Percentiles rank a stretch among this genome's conserved stretches.
Conservation (phyloP, 2,888 invertebrate genomes). For the Mythimna loreyi region DNA sequence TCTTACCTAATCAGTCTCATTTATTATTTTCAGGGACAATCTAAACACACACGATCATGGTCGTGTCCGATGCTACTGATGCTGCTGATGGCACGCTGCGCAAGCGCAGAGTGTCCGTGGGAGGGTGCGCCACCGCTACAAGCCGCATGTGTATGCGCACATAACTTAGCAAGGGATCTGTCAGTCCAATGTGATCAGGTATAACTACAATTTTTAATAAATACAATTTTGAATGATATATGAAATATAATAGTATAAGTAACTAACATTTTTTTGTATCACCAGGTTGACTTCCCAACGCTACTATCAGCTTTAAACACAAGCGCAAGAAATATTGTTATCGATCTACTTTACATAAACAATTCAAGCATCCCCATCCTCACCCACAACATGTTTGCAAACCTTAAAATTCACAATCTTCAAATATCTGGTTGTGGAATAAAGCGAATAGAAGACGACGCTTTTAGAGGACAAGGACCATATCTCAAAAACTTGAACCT, state of each 20-base stretch:
- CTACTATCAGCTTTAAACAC: constrained; percentile 94
- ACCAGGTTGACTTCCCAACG: constrained; percentile 94
- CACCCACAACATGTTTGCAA: constrained; percentile 92
- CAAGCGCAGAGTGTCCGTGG: constrained; percentile 96
- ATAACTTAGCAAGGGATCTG: constrained; percentile 95
- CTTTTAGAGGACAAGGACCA: constrained; percentile 96
- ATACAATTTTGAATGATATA: no score
- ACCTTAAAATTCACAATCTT: constrained; percentile 94
- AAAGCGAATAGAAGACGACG: constrained; percentile 92
- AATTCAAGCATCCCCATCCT: constrained; percentile 95
- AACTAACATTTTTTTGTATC: constrained; percentile 23
- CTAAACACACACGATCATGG: constrained; percentile 67
- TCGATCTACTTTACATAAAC: constrained; percentile 97
- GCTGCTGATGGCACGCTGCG: constrained; percentile 65
- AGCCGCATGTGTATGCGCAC: constrained; percentile 96
- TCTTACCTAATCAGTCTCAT: neutral
- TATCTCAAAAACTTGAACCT: constrained; percentile 96
- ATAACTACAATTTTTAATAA: constrained; percentile 28
- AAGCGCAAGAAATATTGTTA: constrained; percentile 92
- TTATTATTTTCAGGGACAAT: constrained; percentile 73
- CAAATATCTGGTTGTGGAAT: constrained; percentile 96
- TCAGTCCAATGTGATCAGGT: constrained; percentile 97
- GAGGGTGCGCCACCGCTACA: constrained; percentile 94
- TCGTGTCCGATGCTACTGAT: constrained; percentile 71
- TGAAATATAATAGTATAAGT: constrained; percentile 9